These are phyloP conservation scores for Bergia puertoricense DNA, from an alignment of 92 coral and sea anemone species.

Conservation along the genomic window DNA sequence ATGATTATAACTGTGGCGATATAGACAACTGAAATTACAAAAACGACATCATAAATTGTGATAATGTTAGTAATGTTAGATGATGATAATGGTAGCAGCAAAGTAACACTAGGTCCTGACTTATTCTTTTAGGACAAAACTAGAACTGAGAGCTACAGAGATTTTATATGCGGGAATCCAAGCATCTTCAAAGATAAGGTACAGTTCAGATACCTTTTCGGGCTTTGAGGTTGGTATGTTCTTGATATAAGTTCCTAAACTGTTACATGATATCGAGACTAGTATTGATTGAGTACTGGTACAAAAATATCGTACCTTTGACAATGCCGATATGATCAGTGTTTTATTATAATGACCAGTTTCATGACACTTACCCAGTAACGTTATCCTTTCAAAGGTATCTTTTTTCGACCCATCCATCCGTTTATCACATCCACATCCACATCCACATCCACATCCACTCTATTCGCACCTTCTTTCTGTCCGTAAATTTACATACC, in stretches of 20 bases:
- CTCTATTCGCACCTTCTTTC: not conserved
- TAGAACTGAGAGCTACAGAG: slow-evolving; percentile 89
- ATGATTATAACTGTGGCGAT: not conserved
- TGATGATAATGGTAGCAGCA: not conserved
- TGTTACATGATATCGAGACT: too few relatives aligned
- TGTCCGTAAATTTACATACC: not conserved
- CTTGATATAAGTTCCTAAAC: too few relatives aligned
- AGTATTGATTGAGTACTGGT: too few relatives aligned
- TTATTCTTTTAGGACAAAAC: slow-evolving; percentile 71
- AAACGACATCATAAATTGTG: not conserved
- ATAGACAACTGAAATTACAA: not conserved
- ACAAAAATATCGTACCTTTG: too few relatives aligned
- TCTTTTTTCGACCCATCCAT: not conserved
- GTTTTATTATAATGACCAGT: too few relatives aligned
- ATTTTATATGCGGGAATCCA: slow-evolving; percentile 84
- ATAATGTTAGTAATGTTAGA: too few relatives aligned
- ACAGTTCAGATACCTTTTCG: not conserved
- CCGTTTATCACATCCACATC: not conserved
- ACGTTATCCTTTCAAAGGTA: too few relatives aligned
- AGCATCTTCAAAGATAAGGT: slow-evolving; percentile 87
- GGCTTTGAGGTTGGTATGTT: not conserved
- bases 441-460: not conserved
- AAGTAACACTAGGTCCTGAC: not conserved
- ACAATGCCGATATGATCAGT: too few relatives aligned
- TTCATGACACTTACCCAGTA: not conserved